Evolutionary conservation across 2,113 vertebrate species (phyloP).

Genomic region (Serilophus lunatus): DNA sequence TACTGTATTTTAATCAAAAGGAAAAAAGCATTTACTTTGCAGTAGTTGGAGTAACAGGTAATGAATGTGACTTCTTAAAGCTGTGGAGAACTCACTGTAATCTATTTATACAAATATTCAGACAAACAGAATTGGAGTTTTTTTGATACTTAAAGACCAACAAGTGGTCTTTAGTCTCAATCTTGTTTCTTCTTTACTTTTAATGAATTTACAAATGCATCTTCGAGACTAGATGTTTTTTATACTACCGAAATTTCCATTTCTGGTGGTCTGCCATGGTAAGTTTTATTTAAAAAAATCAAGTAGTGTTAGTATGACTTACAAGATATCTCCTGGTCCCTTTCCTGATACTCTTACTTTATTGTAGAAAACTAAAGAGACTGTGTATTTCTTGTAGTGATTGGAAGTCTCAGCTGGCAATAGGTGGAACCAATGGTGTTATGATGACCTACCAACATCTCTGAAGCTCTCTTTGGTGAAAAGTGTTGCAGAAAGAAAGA

Average conservation of each 20-base stretch:
- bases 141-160: neutral
- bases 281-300: neutral
- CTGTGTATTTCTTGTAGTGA: neutral
- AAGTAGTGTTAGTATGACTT: neutral
- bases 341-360: neutral
- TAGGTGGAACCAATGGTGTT: neutral
- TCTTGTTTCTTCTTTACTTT: neutral
- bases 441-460: neutral
- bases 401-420: neutral
- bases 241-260: neutral
- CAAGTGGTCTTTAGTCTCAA: neutral
- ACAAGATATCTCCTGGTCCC: neutral
- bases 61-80: neutral
- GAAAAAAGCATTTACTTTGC: neutral
- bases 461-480: neutral
- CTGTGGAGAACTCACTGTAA: neutral
- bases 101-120: neutral
- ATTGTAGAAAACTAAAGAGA: neutral
- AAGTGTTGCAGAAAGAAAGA: neutral
- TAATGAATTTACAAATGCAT: neutral
- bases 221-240: neutral
- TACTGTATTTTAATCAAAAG: constrained; percentile 12
- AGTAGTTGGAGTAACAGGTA: neutral
- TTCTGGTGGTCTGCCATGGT: neutral
- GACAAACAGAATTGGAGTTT: neutral